Conservation (phyloP, 92 coral and sea anemone species). For the Desmophyllum pertusum region DNA sequence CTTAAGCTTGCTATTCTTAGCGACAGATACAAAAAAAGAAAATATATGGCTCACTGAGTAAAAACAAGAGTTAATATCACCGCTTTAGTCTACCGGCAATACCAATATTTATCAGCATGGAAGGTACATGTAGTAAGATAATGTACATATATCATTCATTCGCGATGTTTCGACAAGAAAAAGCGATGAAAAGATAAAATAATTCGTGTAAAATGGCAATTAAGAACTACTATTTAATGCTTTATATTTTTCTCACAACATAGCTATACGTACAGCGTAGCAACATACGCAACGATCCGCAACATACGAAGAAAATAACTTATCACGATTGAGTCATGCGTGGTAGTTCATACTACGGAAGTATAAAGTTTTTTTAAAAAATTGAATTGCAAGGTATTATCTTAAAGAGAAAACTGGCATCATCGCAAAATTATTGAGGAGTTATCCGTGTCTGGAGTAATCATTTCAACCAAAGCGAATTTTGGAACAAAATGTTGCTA, state of each 20-base stretch:
- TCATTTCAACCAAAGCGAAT: neutral
- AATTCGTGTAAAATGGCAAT: neutral
- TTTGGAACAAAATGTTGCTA: neutral
- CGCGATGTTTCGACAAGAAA: neutral
- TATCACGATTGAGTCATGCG: neutral
- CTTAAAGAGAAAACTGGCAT: neutral
- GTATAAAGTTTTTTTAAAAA: neutral
- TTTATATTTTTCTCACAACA: neutral
- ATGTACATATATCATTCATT: neutral
- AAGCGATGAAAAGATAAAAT: neutral
- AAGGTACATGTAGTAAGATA: neutral
- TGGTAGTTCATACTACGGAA: too few relatives aligned
- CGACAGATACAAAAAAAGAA: neutral
- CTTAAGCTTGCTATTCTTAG: constrained; percentile 6
- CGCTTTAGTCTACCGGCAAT: neutral
- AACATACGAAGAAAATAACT: too few relatives aligned
- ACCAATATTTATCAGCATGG: neutral
- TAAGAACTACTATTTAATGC: neutral
- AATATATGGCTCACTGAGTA: neutral
- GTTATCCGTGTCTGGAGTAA: neutral
- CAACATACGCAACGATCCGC: too few relatives aligned
- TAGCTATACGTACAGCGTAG: too few relatives aligned
- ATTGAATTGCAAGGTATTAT: neutral
- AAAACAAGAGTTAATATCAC: constrained; percentile 6
- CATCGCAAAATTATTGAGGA: neutral